Percentiles rank a stretch among this genome's conserved stretches.
These are phyloP conservation scores for Myrmophylax atrothorax DNA, from an alignment of 2,113 vertebrate genomes.

Conservation along the genomic window DNA sequence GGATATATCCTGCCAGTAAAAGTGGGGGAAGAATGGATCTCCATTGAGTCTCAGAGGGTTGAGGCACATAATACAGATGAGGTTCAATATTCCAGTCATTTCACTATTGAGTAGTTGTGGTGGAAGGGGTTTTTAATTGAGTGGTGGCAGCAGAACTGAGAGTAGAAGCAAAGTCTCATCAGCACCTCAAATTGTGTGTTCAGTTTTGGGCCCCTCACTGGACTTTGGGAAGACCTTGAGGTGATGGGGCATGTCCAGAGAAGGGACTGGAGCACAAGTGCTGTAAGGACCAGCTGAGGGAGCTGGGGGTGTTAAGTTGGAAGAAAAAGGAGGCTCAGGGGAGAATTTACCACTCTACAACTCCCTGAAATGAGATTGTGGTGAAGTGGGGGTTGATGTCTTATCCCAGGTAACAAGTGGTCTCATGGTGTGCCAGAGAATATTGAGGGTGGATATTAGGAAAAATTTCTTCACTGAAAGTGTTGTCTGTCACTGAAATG, in stretches of 20 bases:
- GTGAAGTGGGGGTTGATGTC: fast-evolving
- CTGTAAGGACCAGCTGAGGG: not conserved
- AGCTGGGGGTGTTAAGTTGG: not conserved
- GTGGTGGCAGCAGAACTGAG: not conserved
- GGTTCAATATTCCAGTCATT: not conserved
- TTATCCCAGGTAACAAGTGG: not conserved
- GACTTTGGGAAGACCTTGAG: not conserved
- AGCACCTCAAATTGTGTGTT: not conserved
- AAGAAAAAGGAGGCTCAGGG: not conserved
- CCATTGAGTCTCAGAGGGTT: not conserved
- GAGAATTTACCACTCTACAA: not conserved
- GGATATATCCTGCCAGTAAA: not conserved
- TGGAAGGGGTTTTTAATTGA: not conserved
- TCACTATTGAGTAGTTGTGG: not conserved
- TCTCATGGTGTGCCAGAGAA: not conserved
- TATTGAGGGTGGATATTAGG: not conserved
- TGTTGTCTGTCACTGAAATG: not conserved
- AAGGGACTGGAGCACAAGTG: not conserved
- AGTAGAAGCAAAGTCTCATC: not conserved
- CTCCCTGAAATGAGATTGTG: not conserved
- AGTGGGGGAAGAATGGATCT: not conserved
- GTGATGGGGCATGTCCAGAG: not conserved
- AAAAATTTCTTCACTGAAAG: not conserved
- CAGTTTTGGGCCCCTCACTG: not conserved
- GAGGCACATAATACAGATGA: not conserved